Percentiles rank a stretch among this genome's conserved stretches.
phyloP scores from a whole-genome alignment of 2,797 vertebrate species.

The Poecilia wingei region DNA sequence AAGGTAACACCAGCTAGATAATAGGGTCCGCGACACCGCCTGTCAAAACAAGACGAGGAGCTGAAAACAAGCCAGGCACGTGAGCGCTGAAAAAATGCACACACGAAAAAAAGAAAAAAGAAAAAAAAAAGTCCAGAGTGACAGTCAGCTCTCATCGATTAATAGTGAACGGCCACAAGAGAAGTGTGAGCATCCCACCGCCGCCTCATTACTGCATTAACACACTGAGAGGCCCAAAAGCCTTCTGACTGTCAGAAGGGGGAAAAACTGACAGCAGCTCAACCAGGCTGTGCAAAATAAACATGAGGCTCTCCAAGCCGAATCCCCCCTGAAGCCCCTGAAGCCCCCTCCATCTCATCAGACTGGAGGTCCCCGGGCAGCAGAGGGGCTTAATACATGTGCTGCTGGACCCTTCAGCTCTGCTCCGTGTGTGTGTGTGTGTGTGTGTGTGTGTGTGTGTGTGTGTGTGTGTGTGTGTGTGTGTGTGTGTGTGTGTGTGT shows the following conservation, averaged over 20 bases:
- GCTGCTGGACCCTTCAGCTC: conserved; percentile 74
- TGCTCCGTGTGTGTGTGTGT: conserved; percentile 18
- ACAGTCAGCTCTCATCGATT: conserved; percentile 63
- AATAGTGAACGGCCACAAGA: conserved; percentile 41
- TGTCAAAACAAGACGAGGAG: conserved; percentile 40
- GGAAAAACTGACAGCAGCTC: conserved; percentile 24
- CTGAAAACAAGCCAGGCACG: conserved; percentile 50
- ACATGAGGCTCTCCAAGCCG: conserved; percentile 66
- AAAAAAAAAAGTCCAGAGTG: conserved; percentile 12
- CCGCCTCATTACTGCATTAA: conserved; percentile 25
- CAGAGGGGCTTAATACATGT: conserved; percentile 68
- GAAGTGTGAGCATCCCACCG: conserved; percentile 48
- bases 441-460: neutral
- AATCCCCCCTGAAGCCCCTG: conserved; percentile 22
- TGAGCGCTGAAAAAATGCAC: conserved; percentile 24
- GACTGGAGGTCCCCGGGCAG: conserved; percentile 67
- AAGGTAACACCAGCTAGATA: conserved; percentile 39
- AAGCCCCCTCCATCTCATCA: conserved; percentile 60
- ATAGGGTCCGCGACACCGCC: conserved; percentile 34
- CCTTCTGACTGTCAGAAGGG: conserved; percentile 28
- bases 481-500: neutral
- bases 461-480: neutral
- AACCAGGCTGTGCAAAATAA: conserved; percentile 68
- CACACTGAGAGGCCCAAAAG: conserved; percentile 25
- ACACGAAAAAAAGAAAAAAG: neutral